Conservation (phyloP, 92 coral and sea anemone species). For the Metridium senile region DNA sequence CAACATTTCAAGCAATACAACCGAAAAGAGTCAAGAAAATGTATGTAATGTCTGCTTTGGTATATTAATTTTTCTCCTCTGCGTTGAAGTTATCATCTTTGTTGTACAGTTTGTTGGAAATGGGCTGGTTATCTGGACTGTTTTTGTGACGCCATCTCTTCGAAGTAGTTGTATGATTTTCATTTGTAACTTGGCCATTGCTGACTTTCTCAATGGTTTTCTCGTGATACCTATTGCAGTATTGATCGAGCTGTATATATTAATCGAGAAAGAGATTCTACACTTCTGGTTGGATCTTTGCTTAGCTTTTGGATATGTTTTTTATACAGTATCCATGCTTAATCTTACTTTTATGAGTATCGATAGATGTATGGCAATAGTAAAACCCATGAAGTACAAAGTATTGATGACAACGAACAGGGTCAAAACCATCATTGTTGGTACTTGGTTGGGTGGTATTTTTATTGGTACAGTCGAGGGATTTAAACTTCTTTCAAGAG, state of each 20-base stretch:
- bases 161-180: not conserved
- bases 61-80: not conserved
- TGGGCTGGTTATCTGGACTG: slow-evolving; percentile 1
- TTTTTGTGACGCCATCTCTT: not conserved
- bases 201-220: slow-evolving; percentile 2
- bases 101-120: not conserved
- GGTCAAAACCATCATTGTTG: not conserved
- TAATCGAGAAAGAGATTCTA: not conserved
- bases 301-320: not conserved
- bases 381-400: slow-evolving; percentile 2
- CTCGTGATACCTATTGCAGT: not conserved
- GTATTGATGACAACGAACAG: not conserved
- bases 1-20: not conserved
- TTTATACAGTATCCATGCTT: not conserved
- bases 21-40: not conserved
- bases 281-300: not conserved
- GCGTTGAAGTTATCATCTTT: not conserved
- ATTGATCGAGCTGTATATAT: not conserved
- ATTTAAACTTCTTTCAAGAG: not conserved
- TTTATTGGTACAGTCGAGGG: not conserved
- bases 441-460: not conserved
- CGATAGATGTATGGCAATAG: not conserved
- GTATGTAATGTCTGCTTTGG: not conserved
- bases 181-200: slow-evolving; percentile 2
- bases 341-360: not conserved